Percentiles rank a stretch among this genome's conserved stretches.
These are phyloP conservation scores for Erebia palarica DNA, from an alignment of 2,888 invertebrate genomes.

Conservation along the genomic window DNA sequence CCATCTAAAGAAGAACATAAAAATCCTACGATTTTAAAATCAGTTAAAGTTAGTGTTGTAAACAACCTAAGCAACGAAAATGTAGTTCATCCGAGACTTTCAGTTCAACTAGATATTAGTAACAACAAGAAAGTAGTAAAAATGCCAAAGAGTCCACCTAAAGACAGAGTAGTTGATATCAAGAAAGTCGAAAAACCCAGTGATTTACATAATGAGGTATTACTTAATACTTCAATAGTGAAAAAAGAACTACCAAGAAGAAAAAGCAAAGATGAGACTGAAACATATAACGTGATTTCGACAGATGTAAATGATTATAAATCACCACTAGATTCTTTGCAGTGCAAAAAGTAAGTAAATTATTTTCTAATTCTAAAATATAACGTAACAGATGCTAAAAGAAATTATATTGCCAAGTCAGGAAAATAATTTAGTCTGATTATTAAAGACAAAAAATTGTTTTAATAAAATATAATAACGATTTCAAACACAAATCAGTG, in stretches of 20 bases:
- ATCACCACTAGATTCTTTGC: slow-evolving; percentile 70
- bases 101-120: slow-evolving; percentile 59
- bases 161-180: slow-evolving; percentile 45
- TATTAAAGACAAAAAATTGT: background rate
- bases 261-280: slow-evolving; percentile 24
- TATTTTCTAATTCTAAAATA: background rate
- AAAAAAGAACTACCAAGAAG: slow-evolving; percentile 29
- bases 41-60: slow-evolving; percentile 58
- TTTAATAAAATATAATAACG: background rate
- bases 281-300: slow-evolving; percentile 19
- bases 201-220: slow-evolving; percentile 23
- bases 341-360: slow-evolving; percentile 41
- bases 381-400: background rate
- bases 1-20: slow-evolving; percentile 58
- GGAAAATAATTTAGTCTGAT: background rate
- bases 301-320: slow-evolving; percentile 60
- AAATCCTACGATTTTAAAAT: slow-evolving; percentile 50
- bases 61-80: slow-evolving; percentile 55
- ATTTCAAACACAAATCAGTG: background rate
- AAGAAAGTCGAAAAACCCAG: slow-evolving; percentile 37
- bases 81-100: slow-evolving; percentile 49
- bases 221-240: slow-evolving; percentile 31
- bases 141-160: slow-evolving; percentile 48
- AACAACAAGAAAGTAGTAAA: slow-evolving; percentile 64
- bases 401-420: background rate